Conservation (phyloP, 1,140 invertebrate species). For the Cherax destructor region DNA sequence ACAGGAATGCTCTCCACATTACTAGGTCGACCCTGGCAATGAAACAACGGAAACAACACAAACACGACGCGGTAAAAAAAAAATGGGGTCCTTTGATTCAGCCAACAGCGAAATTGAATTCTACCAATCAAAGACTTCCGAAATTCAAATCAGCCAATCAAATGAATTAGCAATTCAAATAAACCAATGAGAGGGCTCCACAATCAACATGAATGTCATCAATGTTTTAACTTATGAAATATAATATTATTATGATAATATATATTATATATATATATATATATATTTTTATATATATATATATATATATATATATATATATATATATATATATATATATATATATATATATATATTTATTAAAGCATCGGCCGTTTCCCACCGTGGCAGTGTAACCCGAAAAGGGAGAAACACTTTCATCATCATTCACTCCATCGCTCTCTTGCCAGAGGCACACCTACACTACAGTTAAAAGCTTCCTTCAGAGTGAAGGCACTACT, state of each 20-base stretch:
- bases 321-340: conserved; percentile 2
- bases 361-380: too few species aligned
- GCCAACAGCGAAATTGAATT: conserved; percentile 38
- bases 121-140: conserved; percentile 40
- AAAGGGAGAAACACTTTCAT: too few species aligned
- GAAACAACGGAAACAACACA: neutral
- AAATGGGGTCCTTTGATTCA: conserved; percentile 34
- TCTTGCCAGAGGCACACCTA: too few species aligned
- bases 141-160: conserved; percentile 42
- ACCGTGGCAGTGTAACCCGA: too few species aligned
- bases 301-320: conserved; percentile 5
- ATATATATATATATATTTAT: neutral
- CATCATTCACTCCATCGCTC: too few species aligned
- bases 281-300: neutral
- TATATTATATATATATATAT: neutral
- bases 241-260: too few species aligned
- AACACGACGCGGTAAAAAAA: neutral
- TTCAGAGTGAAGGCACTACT: too few species aligned
- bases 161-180: conserved; percentile 46
- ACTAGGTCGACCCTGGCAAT: neutral
- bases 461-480: too few species aligned
- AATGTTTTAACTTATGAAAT: neutral
- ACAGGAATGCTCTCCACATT: too few species aligned
- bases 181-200: conserved; percentile 21
- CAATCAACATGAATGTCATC: neutral